phyloP scores from a whole-genome alignment of 2,113 vertebrate genomes.

The Pleuronectes platessa region DNA sequence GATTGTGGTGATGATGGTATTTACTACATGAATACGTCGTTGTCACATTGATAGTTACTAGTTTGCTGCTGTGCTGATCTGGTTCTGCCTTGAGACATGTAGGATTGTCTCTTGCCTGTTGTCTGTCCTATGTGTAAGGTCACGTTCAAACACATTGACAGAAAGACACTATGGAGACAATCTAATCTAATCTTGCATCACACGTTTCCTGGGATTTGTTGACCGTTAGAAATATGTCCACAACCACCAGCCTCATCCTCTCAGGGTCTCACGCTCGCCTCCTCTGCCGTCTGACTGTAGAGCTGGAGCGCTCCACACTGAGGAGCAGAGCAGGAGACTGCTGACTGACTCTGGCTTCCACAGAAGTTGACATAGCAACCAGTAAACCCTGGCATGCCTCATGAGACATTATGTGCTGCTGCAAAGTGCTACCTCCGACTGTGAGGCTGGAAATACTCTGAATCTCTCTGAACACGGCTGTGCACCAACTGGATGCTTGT shows the following conservation, averaged over 20 bases:
- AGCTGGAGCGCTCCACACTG: background rate
- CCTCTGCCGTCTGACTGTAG: background rate
- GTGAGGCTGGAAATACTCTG: conserved; percentile 37
- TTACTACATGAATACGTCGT: no score
- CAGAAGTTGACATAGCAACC: conserved; percentile 61
- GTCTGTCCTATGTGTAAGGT: no score
- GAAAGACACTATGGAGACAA: no score
- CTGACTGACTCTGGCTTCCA: conserved; percentile 22
- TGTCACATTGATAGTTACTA: no score
- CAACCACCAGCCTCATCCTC: background rate
- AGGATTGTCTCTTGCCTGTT: no score
- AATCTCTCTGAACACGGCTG: conserved; percentile 5
- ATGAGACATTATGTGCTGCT: conserved; percentile 21
- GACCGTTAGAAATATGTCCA: background rate
- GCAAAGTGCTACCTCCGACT: conserved; percentile 24
- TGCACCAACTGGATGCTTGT: background rate
- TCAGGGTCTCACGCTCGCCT: background rate
- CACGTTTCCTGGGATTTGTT: background rate
- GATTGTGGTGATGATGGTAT: no score
- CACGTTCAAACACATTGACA: background rate
- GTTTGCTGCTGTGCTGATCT: no score
- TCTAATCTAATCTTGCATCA: no score
- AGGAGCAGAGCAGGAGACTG: conserved; percentile 8
- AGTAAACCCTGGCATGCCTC: conserved; percentile 37
- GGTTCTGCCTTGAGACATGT: no score